phyloP scores from a whole-genome alignment of 2,888 invertebrate species.

The Metalampra italica region DNA sequence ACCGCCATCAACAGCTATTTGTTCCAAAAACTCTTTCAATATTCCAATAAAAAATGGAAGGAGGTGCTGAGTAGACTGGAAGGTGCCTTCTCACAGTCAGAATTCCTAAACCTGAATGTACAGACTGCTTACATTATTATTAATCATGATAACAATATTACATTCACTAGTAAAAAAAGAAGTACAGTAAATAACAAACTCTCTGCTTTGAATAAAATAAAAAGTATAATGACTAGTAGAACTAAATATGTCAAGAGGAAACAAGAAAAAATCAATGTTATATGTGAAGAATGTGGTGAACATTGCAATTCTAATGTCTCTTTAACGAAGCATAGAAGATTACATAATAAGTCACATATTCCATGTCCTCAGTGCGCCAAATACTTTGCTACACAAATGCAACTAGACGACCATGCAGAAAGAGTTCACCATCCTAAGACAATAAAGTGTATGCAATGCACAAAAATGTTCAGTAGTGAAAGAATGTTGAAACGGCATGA shows the following conservation, averaged over 20 bases:
- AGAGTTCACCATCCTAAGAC: slow-evolving; percentile 53
- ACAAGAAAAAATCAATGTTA: background rate
- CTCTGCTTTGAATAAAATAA: slow-evolving; percentile 38
- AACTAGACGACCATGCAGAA: slow-evolving; percentile 42
- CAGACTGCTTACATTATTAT: slow-evolving; percentile 42
- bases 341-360: slow-evolving; percentile 29
- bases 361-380: slow-evolving; percentile 50
- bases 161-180: slow-evolving; percentile 43
- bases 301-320: slow-evolving; percentile 17
- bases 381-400: slow-evolving; percentile 33
- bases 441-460: slow-evolving; percentile 45
- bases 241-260: slow-evolving; percentile 19
- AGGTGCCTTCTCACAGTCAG: slow-evolving; percentile 30
- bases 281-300: background rate
- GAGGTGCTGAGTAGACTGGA: slow-evolving; percentile 29
- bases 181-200: slow-evolving; percentile 30
- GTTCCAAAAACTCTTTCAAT: slow-evolving; percentile 43
- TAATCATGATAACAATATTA: slow-evolving; percentile 33
- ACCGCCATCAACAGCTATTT: slow-evolving; percentile 43
- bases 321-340: slow-evolving; percentile 40
- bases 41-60: slow-evolving; percentile 45
- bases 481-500: slow-evolving; percentile 46
- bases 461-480: slow-evolving; percentile 52
- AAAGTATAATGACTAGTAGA: slow-evolving; percentile 36
- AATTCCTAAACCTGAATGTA: slow-evolving; percentile 25